Evolutionary conservation across 2,113 vertebrate genomes (phyloP).

Genomic region (Lipophrys pholis): DNA sequence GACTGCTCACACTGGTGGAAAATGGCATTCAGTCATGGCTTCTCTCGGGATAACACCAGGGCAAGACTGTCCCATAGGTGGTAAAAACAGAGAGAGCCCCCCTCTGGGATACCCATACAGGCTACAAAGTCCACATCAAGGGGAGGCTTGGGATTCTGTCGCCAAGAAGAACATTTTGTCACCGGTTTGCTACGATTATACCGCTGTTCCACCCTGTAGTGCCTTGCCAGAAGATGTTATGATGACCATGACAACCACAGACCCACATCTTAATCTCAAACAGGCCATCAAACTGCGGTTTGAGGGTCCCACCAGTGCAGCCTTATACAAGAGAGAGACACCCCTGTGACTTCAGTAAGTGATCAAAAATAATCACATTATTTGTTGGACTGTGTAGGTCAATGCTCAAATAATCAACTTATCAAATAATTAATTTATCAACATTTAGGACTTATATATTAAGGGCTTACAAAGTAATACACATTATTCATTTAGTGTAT

Average conservation of each 20-base stretch:
- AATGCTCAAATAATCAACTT: not conserved
- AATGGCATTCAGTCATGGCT: conserved; percentile 80
- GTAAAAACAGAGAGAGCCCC: conserved; percentile 71
- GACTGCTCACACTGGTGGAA: conserved; percentile 54
- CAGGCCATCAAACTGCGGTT: conserved; percentile 88
- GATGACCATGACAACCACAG: conserved; percentile 76
- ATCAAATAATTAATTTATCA: no score
- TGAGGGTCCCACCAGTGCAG: conserved; percentile 86
- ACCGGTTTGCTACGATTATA: conserved; percentile 60
- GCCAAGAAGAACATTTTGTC: conserved; percentile 66
- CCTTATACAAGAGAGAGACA: conserved; percentile 85
- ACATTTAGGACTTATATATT: not conserved
- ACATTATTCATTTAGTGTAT: no score
- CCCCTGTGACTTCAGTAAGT: conserved; percentile 77
- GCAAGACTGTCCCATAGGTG: conserved; percentile 67
- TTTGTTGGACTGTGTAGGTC: conserved; percentile 1
- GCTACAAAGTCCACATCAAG: conserved; percentile 65
- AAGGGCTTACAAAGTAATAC: no score
- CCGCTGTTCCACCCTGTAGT: conserved; percentile 48
- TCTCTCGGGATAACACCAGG: conserved; percentile 81
- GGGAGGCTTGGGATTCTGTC: conserved; percentile 64
- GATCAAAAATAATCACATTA: not conserved
- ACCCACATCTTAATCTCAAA: conserved; percentile 86
- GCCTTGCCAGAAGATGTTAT: conserved; percentile 70
- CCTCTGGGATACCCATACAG: conserved; percentile 76